A percentile compares a stretch with the other conserved stretches of the same genome.
These are phyloP conservation scores for Lepidostoma basale DNA, from an alignment of 1,140 invertebrate species.

Conservation along the genomic window DNA sequence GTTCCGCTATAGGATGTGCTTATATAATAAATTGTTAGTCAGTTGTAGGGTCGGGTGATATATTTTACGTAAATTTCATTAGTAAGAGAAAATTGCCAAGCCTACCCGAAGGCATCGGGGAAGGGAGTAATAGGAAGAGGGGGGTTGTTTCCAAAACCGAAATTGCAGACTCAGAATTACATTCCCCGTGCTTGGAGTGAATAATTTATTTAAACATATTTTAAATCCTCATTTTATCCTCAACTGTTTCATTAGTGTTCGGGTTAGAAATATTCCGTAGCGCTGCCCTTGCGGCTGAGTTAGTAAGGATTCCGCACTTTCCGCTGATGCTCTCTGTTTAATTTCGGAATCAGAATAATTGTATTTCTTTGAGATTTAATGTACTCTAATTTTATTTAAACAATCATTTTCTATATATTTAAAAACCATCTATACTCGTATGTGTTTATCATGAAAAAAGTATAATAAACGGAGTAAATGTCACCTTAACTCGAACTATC, in stretches of 20 bases:
- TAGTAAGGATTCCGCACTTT: not conserved
- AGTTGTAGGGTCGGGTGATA: conserved; percentile 39
- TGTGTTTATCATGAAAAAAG: too few species aligned
- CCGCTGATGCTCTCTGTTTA: too few species aligned
- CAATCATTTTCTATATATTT: too few species aligned
- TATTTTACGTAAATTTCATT: conserved; percentile 47
- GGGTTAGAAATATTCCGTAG: conserved; percentile 3
- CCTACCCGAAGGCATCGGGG: conserved; percentile 36
- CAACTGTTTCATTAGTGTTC: conserved; percentile 17
- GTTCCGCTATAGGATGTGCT: not conserved
- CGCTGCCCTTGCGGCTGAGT: not conserved
- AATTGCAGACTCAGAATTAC: conserved; percentile 46
- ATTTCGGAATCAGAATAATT: too few species aligned
- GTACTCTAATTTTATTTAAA: too few species aligned
- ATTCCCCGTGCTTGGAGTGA: conserved; percentile 41
- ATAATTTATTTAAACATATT: conserved; percentile 45
- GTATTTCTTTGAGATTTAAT: too few species aligned
- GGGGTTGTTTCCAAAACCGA: conserved; percentile 31
- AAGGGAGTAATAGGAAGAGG: not conserved
- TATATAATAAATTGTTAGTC: conserved; percentile 24
- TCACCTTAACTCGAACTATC: too few species aligned
- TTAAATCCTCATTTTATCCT: conserved; percentile 37
- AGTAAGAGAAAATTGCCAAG: conserved; percentile 45
- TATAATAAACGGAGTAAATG: too few species aligned
- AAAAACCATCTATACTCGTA: too few species aligned